These are phyloP conservation scores for Noctua janthina DNA, from an alignment of 2,888 invertebrate genomes.

Conservation along the genomic window DNA sequence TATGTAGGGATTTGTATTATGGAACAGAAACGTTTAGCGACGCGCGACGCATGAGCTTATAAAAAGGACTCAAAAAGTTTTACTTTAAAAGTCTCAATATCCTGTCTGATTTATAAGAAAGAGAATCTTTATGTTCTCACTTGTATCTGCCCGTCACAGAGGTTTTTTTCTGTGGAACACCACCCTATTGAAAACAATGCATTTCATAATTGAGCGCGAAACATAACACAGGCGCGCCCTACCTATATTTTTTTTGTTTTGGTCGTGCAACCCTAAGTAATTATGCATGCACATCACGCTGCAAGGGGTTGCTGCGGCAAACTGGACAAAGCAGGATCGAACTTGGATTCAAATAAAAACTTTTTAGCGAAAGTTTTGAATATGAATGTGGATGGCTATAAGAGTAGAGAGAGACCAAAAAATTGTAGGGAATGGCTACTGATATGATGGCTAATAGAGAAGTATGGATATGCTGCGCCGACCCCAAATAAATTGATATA, in stretches of 20 bases:
- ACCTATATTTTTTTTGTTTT: not conserved
- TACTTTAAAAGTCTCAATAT: not conserved
- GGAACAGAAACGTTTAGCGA: not conserved
- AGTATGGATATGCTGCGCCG: not conserved
- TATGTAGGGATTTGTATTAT: not conserved
- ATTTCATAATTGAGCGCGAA: not conserved
- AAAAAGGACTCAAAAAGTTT: not conserved
- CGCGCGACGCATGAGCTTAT: not conserved
- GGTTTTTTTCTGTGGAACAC: not conserved
- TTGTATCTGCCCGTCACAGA: not conserved
- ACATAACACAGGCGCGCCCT: not conserved
- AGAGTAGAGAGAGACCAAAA: not conserved
- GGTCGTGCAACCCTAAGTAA: not conserved
- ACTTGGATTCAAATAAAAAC: not conserved
- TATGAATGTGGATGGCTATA: not conserved
- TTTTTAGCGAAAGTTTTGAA: not conserved
- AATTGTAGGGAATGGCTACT: not conserved
- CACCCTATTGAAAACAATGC: not conserved
- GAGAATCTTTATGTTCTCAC: not conserved
- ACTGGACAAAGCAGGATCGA: slow-evolving; percentile 20
- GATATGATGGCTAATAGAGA: not conserved
- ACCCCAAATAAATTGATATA: not conserved
- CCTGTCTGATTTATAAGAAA: not conserved
- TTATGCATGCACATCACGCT: slow-evolving; percentile 16
- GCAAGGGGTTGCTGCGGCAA: not conserved